Conservation (phyloP, 2,888 invertebrate species). For the Anthophora plumipes region DNA sequence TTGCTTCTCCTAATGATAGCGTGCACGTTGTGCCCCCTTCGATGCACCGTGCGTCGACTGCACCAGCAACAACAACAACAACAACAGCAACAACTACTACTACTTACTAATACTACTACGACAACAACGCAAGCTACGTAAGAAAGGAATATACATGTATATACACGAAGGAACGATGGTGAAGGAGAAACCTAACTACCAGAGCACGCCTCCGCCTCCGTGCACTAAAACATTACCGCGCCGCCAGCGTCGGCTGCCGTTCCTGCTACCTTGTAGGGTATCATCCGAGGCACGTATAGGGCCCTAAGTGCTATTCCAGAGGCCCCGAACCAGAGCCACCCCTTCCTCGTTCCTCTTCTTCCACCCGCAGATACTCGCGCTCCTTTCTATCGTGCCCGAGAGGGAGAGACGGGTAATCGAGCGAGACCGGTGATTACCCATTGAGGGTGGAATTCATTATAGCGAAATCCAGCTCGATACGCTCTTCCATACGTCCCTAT, state of each 20-base stretch:
- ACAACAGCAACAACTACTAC: slow-evolving; percentile 46
- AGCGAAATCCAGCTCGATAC: slow-evolving; percentile 76
- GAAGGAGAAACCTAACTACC: slow-evolving; percentile 74
- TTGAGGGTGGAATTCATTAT: slow-evolving; percentile 83
- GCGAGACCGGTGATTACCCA: slow-evolving; percentile 79
- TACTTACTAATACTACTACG: slow-evolving; percentile 49
- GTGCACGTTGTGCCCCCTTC: slow-evolving; percentile 74
- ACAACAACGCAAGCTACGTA: slow-evolving; percentile 45
- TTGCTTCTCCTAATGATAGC: slow-evolving; percentile 82
- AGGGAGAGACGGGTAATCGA: slow-evolving; percentile 66
- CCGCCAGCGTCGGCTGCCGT: slow-evolving; percentile 72
- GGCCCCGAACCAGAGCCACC: slow-evolving; percentile 68
- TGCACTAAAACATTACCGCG: slow-evolving; percentile 75
- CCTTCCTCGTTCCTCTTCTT: slow-evolving; percentile 61
- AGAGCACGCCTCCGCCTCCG: slow-evolving; percentile 74
- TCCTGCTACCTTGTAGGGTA: slow-evolving; percentile 79
- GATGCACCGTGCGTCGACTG: slow-evolving; percentile 66
- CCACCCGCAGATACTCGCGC: slow-evolving; percentile 27
- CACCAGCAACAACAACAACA: slow-evolving; percentile 57
- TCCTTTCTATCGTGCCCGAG: slow-evolving; percentile 50
- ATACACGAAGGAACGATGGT: slow-evolving; percentile 60
- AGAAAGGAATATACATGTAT: slow-evolving; percentile 29
- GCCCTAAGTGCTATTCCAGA: slow-evolving; percentile 77
- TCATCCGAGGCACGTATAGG: slow-evolving; percentile 77
- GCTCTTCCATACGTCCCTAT: slow-evolving; percentile 32